Conservation (phyloP, 2,113 vertebrate species). For the Lepisosteus osseus region DNA sequence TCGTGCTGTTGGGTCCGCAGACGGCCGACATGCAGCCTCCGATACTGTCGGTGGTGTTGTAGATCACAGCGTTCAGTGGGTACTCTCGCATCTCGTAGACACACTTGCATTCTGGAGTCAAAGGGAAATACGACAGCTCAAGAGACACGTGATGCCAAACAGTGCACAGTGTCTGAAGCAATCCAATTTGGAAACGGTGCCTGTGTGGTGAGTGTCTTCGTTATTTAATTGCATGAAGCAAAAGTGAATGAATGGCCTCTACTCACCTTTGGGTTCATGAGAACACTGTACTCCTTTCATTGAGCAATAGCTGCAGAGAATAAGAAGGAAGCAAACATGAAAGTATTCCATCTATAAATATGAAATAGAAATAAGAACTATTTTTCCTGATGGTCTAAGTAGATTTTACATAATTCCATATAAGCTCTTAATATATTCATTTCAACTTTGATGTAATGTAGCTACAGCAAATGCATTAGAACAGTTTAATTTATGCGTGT, state of each 20-base stretch:
- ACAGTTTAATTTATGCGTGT: too few relatives aligned
- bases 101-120: constrained; percentile 59
- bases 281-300: not conserved
- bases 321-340: too few relatives aligned
- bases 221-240: too few relatives aligned
- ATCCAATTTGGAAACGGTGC: too few relatives aligned
- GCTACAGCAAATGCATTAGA: too few relatives aligned
- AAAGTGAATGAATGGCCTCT: not conserved
- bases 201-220: too few relatives aligned
- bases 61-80: constrained; percentile 55
- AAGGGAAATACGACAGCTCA: not conserved
- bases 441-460: too few relatives aligned
- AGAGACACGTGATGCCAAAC: not conserved
- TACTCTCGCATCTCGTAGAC: constrained; percentile 57
- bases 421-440: too few relatives aligned
- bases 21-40: constrained; percentile 65
- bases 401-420: too few relatives aligned
- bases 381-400: not conserved
- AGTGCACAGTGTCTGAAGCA: not conserved
- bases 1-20: constrained; percentile 55
- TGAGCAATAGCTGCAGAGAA: not conserved
- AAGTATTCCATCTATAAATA: too few relatives aligned
- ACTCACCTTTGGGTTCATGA: not conserved
- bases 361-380: not conserved
- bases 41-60: constrained; percentile 65